Conservation (phyloP, 1,140 invertebrate genomes). For the Ephestia elutella region DNA sequence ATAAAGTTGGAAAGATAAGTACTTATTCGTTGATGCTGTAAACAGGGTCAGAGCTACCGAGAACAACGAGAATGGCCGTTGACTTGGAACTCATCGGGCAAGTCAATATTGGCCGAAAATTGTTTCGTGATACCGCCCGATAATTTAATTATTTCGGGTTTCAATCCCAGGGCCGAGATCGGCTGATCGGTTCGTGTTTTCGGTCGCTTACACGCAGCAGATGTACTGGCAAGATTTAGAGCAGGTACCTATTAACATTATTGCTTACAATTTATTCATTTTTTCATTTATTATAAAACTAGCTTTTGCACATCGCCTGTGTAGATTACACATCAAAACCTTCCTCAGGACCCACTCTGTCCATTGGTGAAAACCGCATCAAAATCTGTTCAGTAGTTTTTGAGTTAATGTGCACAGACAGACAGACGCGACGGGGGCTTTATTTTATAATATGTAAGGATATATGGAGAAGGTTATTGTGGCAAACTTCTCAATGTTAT, state of each 20-base stretch:
- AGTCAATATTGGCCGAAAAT: conserved; percentile 39
- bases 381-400: no score
- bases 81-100: conserved; percentile 18
- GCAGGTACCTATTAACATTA: neutral
- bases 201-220: conserved; percentile 13
- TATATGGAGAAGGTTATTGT: no score
- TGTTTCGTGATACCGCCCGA: conserved; percentile 31
- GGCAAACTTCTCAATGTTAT: no score
- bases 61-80: neutral
- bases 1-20: no score
- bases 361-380: no score
- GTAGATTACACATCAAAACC: no score
- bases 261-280: neutral
- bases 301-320: no score
- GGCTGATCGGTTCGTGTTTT: conserved; percentile 16
- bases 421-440: neutral
- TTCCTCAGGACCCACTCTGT: no score
- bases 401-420: no score
- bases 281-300: no score
- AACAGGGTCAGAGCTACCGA: neutral
- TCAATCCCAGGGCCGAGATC: conserved; percentile 23
- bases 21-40: no score
- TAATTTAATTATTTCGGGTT: conserved; percentile 38
- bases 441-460: no score
- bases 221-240: neutral